phyloP scores from a whole-genome alignment of 2,888 invertebrate species.

The Ellobium chinense region DNA sequence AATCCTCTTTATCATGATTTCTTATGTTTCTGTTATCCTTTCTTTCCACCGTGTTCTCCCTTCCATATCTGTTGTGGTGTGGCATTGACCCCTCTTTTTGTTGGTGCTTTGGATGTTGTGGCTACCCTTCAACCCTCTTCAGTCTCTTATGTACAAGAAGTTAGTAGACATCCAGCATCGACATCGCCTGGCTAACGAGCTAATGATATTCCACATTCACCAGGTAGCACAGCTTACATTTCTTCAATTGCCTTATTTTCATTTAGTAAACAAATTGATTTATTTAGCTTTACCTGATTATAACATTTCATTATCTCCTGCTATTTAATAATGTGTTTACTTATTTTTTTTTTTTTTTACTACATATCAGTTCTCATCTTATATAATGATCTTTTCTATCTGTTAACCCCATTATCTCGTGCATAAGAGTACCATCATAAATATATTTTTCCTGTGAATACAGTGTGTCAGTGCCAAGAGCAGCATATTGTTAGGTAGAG shows the following conservation, averaged over 20 bases:
- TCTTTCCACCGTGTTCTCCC: no score
- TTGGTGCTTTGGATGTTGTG: no score
- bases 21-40: neutral
- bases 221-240: no score
- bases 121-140: slow-evolving; percentile 61
- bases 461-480: no score
- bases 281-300: no score
- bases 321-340: neutral
- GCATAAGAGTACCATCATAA: no score
- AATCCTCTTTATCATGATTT: neutral
- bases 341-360: slow-evolving; percentile 24
- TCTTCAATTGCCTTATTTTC: neutral
- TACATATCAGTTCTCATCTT: neutral
- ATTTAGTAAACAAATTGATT: no score
- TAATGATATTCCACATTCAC: slow-evolving; percentile 91
- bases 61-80: neutral
- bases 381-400: neutral
- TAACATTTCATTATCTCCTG: no score
- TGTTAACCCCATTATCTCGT: no score
- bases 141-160: slow-evolving; percentile 84
- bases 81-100: neutral
- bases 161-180: slow-evolving; percentile 88
- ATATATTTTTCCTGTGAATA: no score
- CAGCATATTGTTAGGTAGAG: no score
- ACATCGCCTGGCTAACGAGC: slow-evolving; percentile 88